A percentile compares a stretch with the other conserved stretches of the same genome.
Conservation (phyloP, 2,113 vertebrate species). For the Nesogale talazaci region DNA sequence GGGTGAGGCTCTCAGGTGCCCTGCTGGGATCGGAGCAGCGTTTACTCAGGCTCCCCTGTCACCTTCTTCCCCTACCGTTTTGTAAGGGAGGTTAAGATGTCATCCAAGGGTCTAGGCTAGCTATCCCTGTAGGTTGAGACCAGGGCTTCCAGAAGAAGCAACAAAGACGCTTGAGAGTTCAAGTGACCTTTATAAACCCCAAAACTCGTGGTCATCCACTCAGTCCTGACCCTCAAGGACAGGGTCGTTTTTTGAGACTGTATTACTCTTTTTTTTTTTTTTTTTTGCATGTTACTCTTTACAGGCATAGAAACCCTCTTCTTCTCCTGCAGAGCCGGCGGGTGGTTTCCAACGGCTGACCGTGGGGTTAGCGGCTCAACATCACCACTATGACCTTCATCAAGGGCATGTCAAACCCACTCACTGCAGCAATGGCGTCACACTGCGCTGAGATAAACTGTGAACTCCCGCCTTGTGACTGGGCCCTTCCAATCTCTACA, state of each 20-base stretch:
- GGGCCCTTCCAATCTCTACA: not conserved
- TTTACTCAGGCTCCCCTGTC: not conserved
- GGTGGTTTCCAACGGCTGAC: too few relatives aligned
- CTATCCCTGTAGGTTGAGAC: not conserved
- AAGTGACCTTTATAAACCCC: not conserved
- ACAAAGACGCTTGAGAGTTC: not conserved
- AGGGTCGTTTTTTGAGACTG: too few relatives aligned
- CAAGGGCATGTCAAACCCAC: too few relatives aligned
- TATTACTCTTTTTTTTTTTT: too few relatives aligned
- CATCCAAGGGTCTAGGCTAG: not conserved
- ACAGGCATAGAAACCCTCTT: not conserved
- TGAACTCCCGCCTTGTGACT: not conserved
- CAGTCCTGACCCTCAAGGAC: too few relatives aligned
- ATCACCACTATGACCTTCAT: not conserved
- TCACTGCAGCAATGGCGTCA: not conserved
- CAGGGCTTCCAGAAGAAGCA: not conserved
- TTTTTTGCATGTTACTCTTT: too few relatives aligned
- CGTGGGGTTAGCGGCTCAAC: too few relatives aligned
- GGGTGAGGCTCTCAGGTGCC: not conserved
- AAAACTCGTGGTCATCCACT: too few relatives aligned
- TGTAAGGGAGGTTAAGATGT: not conserved
- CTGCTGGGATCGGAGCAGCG: not conserved
- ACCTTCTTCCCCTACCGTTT: not conserved
- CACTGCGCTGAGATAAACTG: slow-evolving; percentile 3
- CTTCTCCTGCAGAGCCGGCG: too few relatives aligned